These are phyloP conservation scores for Geopemphigus sp. DNA, from an alignment of 1,140 invertebrate genomes.

Conservation along the genomic window DNA sequence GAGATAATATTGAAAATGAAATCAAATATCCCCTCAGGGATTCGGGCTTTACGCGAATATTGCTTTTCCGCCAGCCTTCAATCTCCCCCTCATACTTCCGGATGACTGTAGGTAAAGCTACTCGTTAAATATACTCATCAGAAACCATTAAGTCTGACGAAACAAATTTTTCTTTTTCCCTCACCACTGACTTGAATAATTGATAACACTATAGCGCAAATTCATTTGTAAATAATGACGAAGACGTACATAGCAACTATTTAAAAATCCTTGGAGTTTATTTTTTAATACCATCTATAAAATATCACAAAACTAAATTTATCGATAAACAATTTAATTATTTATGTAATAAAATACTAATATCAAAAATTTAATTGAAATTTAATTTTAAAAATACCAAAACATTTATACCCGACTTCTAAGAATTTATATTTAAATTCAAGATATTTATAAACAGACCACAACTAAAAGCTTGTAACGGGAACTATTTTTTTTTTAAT, in stretches of 20 bases:
- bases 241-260: too few species aligned
- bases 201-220: background rate
- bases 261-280: background rate
- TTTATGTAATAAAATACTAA: background rate
- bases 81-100: background rate
- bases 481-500: too few species aligned
- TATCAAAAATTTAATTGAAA: background rate
- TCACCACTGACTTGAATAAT: constrained; percentile 6
- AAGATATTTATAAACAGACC: too few species aligned
- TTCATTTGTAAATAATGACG: constrained; percentile 11
- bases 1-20: constrained; percentile 39
- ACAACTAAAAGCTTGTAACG: too few species aligned
- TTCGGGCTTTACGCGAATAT: constrained; percentile 15
- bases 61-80: constrained; percentile 3
- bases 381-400: background rate
- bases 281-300: constrained; percentile 4
- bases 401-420: background rate
- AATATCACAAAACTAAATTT: background rate
- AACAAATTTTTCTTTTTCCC: constrained; percentile 4
- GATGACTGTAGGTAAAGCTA: background rate
- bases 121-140: constrained; percentile 19
- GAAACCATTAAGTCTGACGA: constrained; percentile 12
- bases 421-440: too few species aligned
- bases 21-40: constrained; percentile 33
- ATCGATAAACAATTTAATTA: background rate